Base-by-base conservation (phyloP, 2,113 vertebrate genomes). In the Galemys pyrenaicus region DNA sequence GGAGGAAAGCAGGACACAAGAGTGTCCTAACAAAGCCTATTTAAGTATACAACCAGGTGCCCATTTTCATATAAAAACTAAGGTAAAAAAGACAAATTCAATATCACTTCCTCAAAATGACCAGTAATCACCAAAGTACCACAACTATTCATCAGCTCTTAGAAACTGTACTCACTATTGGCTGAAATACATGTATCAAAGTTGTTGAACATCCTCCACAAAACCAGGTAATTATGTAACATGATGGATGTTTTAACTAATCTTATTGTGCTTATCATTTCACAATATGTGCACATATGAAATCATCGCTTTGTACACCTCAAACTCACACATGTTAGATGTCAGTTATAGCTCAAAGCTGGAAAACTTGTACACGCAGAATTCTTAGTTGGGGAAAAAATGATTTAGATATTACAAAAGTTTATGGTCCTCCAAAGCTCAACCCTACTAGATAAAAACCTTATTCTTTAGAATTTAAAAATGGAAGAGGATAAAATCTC, bases 21-120 rank as follows among this genome's bases (percentile, higher is more conserved):
- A 35, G 9, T 37, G 7, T 37, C n/a, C 54, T 51, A 32, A 82
- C 5, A 73, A 58, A 73, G 37, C 60, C 67, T 15, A 41, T 49
- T 5, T 54, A 84, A 39, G 26, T 39, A 51, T 1, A 81, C 16
- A 26, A 26, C 37, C 39, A 79, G 79, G 24, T 60, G 12, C 19
- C 92, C 67, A 41, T 54, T 35, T 92, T 75, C 56, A 86, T 15
- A 68, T 85, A 95, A 70, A 92, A 84, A 92, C 22, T 13, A 65
- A 74, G 28, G 77, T 46, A 22, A 51, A 81, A 89, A 75, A 70
- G 28, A 73, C 51, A 77, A 95, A 89, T 68, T 77, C 28, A 67
- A 9, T 8, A 19, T 49, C 67, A 86, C 35, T 19, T 80, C 32
- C 37, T 78, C 74, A 95, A 64, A 28, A 9, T 81, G 24, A 80